A percentile compares a stretch with the other conserved stretches of the same genome.
These are phyloP conservation scores for Anas georgica DNA, from an alignment of 2,797 vertebrate species.

Conservation along the genomic window DNA sequence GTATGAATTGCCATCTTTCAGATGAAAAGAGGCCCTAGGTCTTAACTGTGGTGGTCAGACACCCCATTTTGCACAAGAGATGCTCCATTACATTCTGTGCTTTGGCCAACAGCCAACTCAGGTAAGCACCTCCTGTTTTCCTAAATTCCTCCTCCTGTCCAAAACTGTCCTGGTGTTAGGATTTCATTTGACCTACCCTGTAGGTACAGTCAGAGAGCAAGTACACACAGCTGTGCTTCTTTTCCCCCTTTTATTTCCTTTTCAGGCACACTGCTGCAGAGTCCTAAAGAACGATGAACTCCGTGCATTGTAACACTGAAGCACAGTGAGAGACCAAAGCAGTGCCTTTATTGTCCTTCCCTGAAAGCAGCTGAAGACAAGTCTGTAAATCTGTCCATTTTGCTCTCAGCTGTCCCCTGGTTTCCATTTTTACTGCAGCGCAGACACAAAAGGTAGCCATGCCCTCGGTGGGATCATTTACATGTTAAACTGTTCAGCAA, in stretches of 20 bases:
- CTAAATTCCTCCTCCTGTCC: neutral
- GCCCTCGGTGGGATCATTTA: neutral
- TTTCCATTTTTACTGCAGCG: neutral
- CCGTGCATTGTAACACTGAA: neutral
- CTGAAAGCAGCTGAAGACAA: neutral
- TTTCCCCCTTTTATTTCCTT: neutral
- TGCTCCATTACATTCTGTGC: neutral
- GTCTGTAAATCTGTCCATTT: neutral
- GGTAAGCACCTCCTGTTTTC: neutral
- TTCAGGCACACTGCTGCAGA: neutral
- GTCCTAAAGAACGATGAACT: neutral
- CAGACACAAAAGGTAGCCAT: neutral
- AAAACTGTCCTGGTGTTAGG: neutral
- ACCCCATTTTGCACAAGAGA: neutral
- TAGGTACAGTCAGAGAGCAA: neutral
- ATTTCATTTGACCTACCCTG: neutral
- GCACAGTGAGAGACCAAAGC: neutral
- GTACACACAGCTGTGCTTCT: neutral
- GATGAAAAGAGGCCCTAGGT: neutral
- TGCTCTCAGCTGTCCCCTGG: neutral
- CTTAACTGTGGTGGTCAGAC: neutral
- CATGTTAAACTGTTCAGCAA: neutral
- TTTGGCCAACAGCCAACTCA: neutral
- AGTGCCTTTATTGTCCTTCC: neutral
- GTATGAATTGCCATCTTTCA: neutral